These are phyloP conservation scores for Tetragonula carbonaria DNA, from an alignment of 2,888 invertebrate species.

Conservation along the genomic window DNA sequence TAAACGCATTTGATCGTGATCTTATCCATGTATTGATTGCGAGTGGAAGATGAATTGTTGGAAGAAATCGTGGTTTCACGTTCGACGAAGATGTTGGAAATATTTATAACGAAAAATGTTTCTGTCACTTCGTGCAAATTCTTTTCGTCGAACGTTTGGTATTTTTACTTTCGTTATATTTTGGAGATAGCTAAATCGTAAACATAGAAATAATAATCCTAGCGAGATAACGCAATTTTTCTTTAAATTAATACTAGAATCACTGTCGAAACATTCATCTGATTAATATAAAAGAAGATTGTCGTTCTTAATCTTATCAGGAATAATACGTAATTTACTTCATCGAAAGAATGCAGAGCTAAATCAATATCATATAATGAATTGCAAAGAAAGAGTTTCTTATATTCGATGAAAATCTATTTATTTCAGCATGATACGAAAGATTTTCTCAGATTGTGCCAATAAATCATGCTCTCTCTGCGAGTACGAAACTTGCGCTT, in stretches of 20 bases:
- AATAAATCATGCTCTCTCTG: not conserved
- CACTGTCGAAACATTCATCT: not conserved
- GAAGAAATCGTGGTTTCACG: not conserved
- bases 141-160: not conserved
- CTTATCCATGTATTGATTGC: too few species aligned
- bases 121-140: not conserved
- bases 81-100: not conserved
- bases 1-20: not conserved
- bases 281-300: not conserved
- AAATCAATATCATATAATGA: not conserved
- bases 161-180: not conserved
- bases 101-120: not conserved
- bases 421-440: not conserved
- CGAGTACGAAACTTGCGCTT: not conserved
- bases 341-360: not conserved
- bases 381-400: not conserved
- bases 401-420: not conserved
- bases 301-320: slow-evolving; percentile 2
- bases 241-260: not conserved
- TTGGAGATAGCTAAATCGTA: not conserved
- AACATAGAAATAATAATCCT: not conserved
- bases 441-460: not conserved
- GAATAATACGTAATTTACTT: not conserved
- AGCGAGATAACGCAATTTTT: too few species aligned
- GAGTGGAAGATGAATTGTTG: not conserved